phyloP scores from a whole-genome alignment of 2,113 vertebrate genomes.

The Ardeotis arabs region DNA sequence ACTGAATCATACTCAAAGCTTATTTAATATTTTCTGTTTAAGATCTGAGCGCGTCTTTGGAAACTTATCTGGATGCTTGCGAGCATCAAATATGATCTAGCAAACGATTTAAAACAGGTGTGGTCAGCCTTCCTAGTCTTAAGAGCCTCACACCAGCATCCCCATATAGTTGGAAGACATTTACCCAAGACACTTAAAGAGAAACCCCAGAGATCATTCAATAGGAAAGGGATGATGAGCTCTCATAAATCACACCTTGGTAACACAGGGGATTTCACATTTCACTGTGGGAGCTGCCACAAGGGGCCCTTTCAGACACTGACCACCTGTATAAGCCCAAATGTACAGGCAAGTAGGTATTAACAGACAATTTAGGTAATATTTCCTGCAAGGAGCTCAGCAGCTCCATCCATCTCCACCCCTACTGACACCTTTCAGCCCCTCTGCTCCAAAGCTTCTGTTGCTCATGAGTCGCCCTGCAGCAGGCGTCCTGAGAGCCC shows the following conservation, averaged over 20 bases:
- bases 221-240: not conserved
- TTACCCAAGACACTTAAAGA: not conserved
- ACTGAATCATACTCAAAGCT: not conserved
- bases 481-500: not conserved
- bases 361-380: not conserved
- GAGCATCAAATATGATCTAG: not conserved
- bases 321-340: not conserved
- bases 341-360: not conserved
- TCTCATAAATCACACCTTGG: not conserved
- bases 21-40: not conserved
- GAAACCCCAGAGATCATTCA: not conserved
- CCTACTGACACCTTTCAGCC: not conserved
- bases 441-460: not conserved
- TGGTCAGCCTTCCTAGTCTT: not conserved
- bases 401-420: not conserved
- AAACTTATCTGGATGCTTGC: not conserved
- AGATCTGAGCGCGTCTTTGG: not conserved
- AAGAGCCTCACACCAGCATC: not conserved
- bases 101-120: not conserved
- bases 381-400: not conserved
- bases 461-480: not conserved
- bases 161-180: not conserved
- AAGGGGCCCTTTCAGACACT: not conserved
- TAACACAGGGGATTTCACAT: not conserved
- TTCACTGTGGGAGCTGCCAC: not conserved